Evolutionary conservation across 2,888 invertebrate genomes (phyloP), one percentile per base, ranked within the genome.

Genomic region (Agrotis segetum): DNA sequence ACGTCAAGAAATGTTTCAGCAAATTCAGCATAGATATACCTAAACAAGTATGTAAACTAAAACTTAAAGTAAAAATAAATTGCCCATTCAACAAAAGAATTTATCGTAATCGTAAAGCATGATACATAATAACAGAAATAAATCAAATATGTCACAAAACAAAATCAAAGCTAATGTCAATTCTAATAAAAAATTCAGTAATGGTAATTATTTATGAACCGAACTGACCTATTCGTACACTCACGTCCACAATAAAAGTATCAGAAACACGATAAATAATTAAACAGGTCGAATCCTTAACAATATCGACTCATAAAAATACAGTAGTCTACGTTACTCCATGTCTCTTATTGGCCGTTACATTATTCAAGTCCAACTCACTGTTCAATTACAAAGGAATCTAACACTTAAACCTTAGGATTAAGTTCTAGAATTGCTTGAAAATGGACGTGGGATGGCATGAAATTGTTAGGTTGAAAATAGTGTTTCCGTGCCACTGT

Each of bases 241-340:
- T 46, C 21, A 58, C 29, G n/a, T 29, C 24, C 34, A 1, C 34
- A 56, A 61, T 58, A 60, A 61, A 67, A 74, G 44, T 34, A 49
- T 60, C 52, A 64, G 34, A 70, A 68, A 72, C 50, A 66, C 11
- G 47, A 81, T 79, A 71, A 68, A 82, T 77, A 73, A 69, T 63
- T 56, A 68, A 81, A 69, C 11, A 69, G 46, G 2, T 53, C 7
- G 44, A 64, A 70, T 60, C 55, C 65, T 47, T n/a, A 68, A 74
- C 56, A 70, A 79, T 81, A 83, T 59, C 56, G 47, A 63, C 62
- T 66, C 80, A 73, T 70, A 52, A 83, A 81, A 83, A 79, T 79
- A 82, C 46, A 71, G 55, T 34, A 74, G 63, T 52, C 63, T 58
- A 47, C 66, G 47, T 60, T 47, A 63, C 52, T 58, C 34, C 61